Conservation (phyloP, 1,140 invertebrate genomes). For the Ptiloglossa arizonensis region DNA sequence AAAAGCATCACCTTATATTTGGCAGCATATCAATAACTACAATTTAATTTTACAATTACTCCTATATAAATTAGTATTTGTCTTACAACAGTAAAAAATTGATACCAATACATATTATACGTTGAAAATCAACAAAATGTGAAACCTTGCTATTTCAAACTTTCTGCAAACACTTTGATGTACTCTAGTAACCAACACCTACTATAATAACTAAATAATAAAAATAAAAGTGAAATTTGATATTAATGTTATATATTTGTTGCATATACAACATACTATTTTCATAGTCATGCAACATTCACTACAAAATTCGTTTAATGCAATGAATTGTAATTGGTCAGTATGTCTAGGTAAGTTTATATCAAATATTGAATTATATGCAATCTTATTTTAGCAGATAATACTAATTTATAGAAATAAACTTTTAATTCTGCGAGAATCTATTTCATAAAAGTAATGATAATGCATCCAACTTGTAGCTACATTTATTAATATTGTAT, state of each 20-base stretch:
- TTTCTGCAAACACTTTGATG: constrained; percentile 38
- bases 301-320: constrained; percentile 20
- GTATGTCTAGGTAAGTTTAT: background rate
- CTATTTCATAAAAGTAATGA: background rate
- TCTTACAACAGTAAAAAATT: constrained; percentile 59
- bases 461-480: background rate
- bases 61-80: constrained; percentile 57
- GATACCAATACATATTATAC: constrained; percentile 44
- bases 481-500: constrained; percentile 15
- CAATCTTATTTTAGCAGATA: no score
- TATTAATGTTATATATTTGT: constrained; percentile 29
- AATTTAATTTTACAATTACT: constrained; percentile 57
- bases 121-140: constrained; percentile 31
- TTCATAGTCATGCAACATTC: constrained; percentile 9
- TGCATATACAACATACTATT: constrained; percentile 22
- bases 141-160: constrained; percentile 7
- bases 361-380: constrained; percentile 3
- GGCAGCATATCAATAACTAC: constrained; percentile 67
- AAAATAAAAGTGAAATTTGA: constrained; percentile 40
- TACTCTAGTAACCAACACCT: constrained; percentile 20
- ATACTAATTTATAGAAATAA: background rate
- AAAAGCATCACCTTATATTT: constrained; percentile 71
- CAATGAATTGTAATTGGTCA: constrained; percentile 8
- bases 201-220: constrained; percentile 23
- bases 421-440: no score